Evolutionary conservation across 2,888 invertebrate species (phyloP).

Genomic region (Bellardia pandia): DNA sequence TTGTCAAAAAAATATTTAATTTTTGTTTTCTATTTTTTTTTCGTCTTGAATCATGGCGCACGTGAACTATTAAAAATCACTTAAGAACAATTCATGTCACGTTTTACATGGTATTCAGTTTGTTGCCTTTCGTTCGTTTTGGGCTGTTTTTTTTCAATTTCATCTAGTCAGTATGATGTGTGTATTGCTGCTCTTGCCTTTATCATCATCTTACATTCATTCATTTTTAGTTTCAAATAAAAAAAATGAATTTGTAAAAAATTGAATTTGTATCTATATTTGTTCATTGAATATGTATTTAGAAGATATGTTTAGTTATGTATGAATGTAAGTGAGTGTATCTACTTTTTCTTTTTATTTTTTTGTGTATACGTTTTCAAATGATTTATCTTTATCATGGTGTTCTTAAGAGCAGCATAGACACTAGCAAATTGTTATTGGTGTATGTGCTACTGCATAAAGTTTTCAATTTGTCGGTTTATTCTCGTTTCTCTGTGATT

Average conservation of each 20-base stretch:
- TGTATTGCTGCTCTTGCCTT: conserved; percentile 20
- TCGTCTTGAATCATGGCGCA: conserved; percentile 75
- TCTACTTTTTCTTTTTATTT: not conserved
- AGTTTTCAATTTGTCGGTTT: conserved; percentile 59
- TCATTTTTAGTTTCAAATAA: conserved; percentile 42
- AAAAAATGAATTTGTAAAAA: conserved; percentile 21
- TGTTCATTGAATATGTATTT: conserved; percentile 71
- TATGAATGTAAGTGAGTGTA: not conserved
- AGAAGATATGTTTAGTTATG: conserved; percentile 42
- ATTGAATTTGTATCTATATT: conserved; percentile 72
- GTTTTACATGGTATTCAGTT: conserved; percentile 75
- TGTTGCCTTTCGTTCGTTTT: conserved; percentile 57
- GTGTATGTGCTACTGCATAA: conserved; percentile 68
- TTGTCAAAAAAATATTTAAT: conserved; percentile 44
- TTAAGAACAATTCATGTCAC: conserved; percentile 82
- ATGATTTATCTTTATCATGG: conserved; percentile 70
- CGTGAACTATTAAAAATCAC: conserved; percentile 83
- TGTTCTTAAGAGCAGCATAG: not conserved
- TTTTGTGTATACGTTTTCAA: conserved; percentile 7
- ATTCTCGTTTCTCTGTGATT: not conserved
- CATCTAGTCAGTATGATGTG: conserved; percentile 53
- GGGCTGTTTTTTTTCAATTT: conserved; percentile 38
- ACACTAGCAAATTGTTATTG: conserved; percentile 49
- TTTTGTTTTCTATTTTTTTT: conserved; percentile 27
- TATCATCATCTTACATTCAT: conserved; percentile 59